phyloP scores from a whole-genome alignment of 1,140 invertebrate genomes.

The Mercenaria mercenaria region DNA sequence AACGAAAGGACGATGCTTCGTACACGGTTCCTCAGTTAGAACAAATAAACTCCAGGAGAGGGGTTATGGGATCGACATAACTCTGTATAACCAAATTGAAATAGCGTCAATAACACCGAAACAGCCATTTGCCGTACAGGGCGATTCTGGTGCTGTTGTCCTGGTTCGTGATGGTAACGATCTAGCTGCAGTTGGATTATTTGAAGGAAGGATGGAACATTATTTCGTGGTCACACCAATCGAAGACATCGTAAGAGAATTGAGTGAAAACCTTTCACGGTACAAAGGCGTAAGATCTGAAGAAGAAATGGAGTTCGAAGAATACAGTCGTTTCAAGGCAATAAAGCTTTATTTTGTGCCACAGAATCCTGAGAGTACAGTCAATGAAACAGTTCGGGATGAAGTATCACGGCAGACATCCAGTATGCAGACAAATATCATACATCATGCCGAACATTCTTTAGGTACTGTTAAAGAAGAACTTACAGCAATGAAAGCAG shows the following conservation, averaged over 20 bases:
- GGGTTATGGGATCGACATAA: not conserved
- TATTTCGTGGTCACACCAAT: not conserved
- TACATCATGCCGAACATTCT: no score
- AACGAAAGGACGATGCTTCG: not conserved
- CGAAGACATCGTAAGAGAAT: not conserved
- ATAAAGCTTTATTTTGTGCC: no score
- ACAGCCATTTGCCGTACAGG: not conserved
- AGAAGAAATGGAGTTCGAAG: no score
- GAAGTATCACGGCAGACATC: no score
- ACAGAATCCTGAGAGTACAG: no score
- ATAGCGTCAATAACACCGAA: not conserved
- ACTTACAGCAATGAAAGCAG: no score
- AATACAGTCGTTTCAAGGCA: no score
- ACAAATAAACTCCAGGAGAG: not conserved
- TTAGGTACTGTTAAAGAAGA: no score
- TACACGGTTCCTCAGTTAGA: not conserved
- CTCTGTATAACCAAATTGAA: not conserved
- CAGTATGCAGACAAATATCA: no score
- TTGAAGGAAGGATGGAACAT: not conserved
- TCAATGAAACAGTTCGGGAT: no score
- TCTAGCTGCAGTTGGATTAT: not conserved
- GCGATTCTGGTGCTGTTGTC: not conserved
- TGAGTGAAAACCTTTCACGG: no score
- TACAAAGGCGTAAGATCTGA: no score
- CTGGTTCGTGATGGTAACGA: not conserved